Evolutionary conservation across 2,888 invertebrate species (phyloP), one percentile per base, ranked within the genome.

Genomic region (Bhutanitis thaidina): DNA sequence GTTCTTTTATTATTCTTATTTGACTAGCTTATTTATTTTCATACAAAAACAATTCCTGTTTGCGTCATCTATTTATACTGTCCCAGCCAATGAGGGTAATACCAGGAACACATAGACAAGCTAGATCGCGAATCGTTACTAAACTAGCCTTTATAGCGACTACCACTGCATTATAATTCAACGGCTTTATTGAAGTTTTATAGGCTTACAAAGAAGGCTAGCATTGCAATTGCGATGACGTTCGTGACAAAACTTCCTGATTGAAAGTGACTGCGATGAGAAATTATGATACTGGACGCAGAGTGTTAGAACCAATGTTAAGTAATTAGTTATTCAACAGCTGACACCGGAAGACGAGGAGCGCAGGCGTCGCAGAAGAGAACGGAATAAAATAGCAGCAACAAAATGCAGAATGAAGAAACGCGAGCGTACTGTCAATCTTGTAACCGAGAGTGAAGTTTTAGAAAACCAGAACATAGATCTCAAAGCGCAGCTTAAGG

Each of bases 361-460:
- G 72, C 91, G 97, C 30, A 91, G 97, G 51, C 90, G 95, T 53
- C 91, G 96, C 51, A 91, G 97, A 69, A 93, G 97, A 67, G 97
- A 97, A 82, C 91, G 97, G 63, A 97, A 97, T 82, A 97, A 97
- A 90, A 96, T 97, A 59, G 97, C 97, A 45, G 97, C 97, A 53
- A 97, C 97, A 9, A 97, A 97, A 80, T 97, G 97, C 75, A 93
- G 97, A 60, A 92, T 97, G 91, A 97, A 97, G 91, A 97, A 97
- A 79, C 94, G 97, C 34, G 96, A 97, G 74, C 92, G 95, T 60
- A 97, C 96, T 1, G 93, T 94, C 64, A 96, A 96, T 72, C 87
- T 97, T 61, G 94, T 96, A 62, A 93, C 93, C 57, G 97, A 97
- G 87, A 95, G 96, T 45, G 96, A 96, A 80, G 93, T 93, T 44